phyloP scores from a whole-genome alignment of 2,113 vertebrate species.

The Mesitornis unicolor region DNA sequence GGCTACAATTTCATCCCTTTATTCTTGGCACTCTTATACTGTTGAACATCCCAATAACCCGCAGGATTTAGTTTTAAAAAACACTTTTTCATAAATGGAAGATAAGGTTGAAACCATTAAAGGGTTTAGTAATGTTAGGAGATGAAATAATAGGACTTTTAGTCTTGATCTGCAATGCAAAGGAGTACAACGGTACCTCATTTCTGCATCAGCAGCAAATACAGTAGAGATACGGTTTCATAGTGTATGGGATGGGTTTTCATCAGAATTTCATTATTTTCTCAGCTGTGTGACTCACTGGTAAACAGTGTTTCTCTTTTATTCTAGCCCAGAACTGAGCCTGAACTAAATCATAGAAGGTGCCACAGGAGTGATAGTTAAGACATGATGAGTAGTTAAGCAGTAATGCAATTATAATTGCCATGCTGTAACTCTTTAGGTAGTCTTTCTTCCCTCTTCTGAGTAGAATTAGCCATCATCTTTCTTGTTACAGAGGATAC shows the following conservation, averaged over 20 bases:
- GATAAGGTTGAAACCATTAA: background rate
- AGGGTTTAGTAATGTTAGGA: background rate
- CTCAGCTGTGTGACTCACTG: background rate
- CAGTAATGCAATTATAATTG: background rate
- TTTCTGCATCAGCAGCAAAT: background rate
- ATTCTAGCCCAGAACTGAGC: background rate
- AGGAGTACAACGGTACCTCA: background rate
- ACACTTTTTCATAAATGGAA: background rate
- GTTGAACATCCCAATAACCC: background rate
- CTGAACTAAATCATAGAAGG: background rate
- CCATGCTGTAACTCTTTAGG: background rate
- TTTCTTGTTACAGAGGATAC: background rate
- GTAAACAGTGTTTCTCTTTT: background rate
- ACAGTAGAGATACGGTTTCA: background rate
- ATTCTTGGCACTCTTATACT: background rate
- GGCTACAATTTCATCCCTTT: background rate
- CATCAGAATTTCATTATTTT: background rate
- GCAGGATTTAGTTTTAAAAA: background rate
- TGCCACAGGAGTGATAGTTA: background rate
- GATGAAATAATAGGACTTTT: background rate
- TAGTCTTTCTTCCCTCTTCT: background rate
- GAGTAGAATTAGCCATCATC: background rate
- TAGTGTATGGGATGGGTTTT: background rate
- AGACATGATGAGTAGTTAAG: background rate
- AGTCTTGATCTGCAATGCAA: background rate